Evolutionary conservation across 1,140 invertebrate species (phyloP).

Genomic region (Leptinotarsa lineolata): DNA sequence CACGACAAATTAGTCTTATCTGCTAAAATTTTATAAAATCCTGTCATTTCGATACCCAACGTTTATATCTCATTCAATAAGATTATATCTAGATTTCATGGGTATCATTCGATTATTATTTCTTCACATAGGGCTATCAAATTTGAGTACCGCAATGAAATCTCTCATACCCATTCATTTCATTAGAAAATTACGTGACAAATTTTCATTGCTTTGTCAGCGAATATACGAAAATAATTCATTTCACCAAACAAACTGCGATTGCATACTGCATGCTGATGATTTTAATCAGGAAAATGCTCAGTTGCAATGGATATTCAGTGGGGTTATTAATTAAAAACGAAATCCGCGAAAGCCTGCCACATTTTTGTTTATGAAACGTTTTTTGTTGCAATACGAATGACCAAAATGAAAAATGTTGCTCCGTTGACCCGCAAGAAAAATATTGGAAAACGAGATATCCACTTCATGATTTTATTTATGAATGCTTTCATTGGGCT

Average conservation of each 20-base stretch:
- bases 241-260: not conserved
- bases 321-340: conserved; percentile 3
- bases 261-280: not conserved
- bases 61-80: too few species aligned
- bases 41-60: too few species aligned
- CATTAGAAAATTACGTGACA: conserved; percentile 6
- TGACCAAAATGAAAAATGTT: not conserved
- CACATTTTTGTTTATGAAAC: not conserved
- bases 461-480: not conserved
- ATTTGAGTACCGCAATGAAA: not conserved
- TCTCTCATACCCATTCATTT: not conserved
- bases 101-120: too few species aligned
- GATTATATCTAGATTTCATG: too few species aligned
- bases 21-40: too few species aligned
- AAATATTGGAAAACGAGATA: not conserved
- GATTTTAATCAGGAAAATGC: not conserved
- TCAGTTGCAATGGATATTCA: conserved; percentile 5
- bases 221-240: conserved; percentile 6
- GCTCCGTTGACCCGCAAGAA: not conserved
- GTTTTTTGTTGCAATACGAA: not conserved
- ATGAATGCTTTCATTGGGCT: too few species aligned
- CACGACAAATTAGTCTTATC: too few species aligned
- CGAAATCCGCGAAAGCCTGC: not conserved
- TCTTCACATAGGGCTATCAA: not conserved
- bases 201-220: not conserved